Evolutionary conservation across 2,113 vertebrate species (phyloP).

Genomic region (Microcebus tavaratra): DNA sequence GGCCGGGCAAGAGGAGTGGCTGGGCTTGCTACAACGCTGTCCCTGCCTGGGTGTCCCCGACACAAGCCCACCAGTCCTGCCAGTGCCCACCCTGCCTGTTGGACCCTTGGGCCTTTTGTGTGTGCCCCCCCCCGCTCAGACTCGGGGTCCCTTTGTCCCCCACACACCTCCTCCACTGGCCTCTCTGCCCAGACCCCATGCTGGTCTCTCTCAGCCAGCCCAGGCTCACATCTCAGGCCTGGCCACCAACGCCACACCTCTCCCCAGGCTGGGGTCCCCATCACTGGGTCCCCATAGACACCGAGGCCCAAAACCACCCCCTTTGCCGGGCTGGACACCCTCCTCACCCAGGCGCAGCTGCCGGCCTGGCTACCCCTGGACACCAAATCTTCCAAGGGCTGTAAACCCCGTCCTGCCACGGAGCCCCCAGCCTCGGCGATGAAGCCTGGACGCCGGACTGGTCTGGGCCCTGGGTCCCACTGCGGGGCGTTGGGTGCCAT

Average conservation of each 20-base stretch:
- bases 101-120: background rate
- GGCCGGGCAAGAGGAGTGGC: accelerated
- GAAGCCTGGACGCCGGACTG: too few relatives aligned
- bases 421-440: background rate
- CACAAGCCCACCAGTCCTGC: accelerated
- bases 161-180: background rate
- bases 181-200: background rate
- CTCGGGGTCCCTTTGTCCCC: accelerated
- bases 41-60: background rate
- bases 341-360: background rate
- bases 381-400: background rate
- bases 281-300: background rate
- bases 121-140: background rate
- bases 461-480: accelerated
- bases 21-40: accelerated
- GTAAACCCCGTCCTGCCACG: too few relatives aligned
- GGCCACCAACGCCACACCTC: accelerated
- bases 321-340: accelerated
- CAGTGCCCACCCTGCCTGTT: accelerated
- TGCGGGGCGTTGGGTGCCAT: background rate
- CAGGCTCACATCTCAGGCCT: background rate
- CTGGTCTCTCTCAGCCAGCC: background rate
- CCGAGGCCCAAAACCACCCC: background rate
- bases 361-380: accelerated
- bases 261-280: background rate